Evolutionary conservation across 2,888 invertebrate species (phyloP).

Genomic region (Seira ritae): DNA sequence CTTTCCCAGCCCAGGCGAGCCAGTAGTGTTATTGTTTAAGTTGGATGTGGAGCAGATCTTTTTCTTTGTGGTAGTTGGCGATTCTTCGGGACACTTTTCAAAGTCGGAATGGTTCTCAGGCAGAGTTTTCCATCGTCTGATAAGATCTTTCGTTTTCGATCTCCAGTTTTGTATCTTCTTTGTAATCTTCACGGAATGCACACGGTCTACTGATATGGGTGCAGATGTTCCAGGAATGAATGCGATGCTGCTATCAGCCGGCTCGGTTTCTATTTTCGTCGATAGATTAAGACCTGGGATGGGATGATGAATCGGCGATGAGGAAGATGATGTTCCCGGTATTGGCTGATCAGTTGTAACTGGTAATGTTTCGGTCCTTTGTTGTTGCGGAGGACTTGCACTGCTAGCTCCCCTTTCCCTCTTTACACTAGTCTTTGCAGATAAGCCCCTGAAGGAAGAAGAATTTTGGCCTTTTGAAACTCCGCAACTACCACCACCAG

Average conservation of each 20-base stretch:
- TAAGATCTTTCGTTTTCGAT: conserved; percentile 83
- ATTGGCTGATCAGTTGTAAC: background rate
- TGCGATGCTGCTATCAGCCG: conserved; percentile 39
- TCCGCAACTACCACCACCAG: conserved; percentile 19
- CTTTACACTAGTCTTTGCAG: conserved; percentile 23
- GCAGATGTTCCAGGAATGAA: conserved; percentile 59
- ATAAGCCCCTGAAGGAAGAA: conserved; percentile 34
- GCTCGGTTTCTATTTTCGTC: conserved; percentile 26
- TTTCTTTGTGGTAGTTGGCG: conserved; percentile 29
- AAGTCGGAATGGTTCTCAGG: conserved; percentile 73
- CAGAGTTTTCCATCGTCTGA: conserved; percentile 74
- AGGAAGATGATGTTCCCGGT: background rate
- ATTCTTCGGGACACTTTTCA: conserved; percentile 53
- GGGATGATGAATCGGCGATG: conserved; percentile 34
- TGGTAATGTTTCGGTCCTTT: background rate
- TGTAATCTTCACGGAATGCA: conserved; percentile 76
- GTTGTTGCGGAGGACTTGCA: conserved; percentile 45
- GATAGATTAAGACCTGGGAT: too few relatives aligned
- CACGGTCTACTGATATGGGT: conserved; percentile 62
- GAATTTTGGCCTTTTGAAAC: conserved; percentile 12
- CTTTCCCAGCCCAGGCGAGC: conserved; percentile 25
- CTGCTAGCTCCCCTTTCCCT: conserved; percentile 25
- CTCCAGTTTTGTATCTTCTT: conserved; percentile 85
- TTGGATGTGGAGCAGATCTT: conserved; percentile 32
- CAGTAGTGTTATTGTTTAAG: conserved; percentile 19